These are phyloP conservation scores for Pediacus dermestoides DNA, from an alignment of 2,888 invertebrate species.

Conservation along the genomic window DNA sequence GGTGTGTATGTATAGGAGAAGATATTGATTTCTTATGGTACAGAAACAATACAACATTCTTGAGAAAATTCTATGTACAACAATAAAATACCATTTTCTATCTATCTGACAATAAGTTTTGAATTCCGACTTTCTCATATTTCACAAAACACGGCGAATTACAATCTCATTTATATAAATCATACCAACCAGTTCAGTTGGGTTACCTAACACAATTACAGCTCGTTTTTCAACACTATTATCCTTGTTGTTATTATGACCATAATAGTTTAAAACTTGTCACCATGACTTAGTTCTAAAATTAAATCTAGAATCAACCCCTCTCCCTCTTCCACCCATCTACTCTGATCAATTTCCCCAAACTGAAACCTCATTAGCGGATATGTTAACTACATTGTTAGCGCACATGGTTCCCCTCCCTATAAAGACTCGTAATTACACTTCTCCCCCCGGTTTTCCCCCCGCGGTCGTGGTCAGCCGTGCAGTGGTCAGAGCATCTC, in stretches of 20 bases:
- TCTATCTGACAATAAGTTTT: background rate
- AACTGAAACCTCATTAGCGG: slow-evolving; percentile 39
- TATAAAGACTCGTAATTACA: slow-evolving; percentile 39
- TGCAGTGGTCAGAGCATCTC: slow-evolving; percentile 49
- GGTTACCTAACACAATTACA: slow-evolving; percentile 16
- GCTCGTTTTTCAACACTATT: slow-evolving; percentile 20
- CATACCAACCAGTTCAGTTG: slow-evolving; percentile 10
- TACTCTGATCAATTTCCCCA: too few species aligned
- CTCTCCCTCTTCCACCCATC: too few species aligned
- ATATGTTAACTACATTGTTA: slow-evolving; percentile 48
- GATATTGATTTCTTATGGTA: slow-evolving; percentile 1
- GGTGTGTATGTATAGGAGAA: too few species aligned
- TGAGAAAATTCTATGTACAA: too few species aligned
- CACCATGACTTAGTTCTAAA: too few species aligned
- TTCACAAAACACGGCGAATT: slow-evolving; percentile 17
- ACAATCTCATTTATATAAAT: slow-evolving; percentile 19
- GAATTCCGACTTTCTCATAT: slow-evolving; percentile 17
- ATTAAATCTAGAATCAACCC: too few species aligned
- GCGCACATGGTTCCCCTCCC: slow-evolving; percentile 42
- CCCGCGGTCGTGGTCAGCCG: slow-evolving; percentile 52
- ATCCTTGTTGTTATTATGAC: slow-evolving; percentile 20
- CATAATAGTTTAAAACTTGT: too few species aligned
- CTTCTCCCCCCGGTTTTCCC: slow-evolving; percentile 26
- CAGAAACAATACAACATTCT: slow-evolving; percentile 1
- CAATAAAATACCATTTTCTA: background rate